These are phyloP conservation scores for Bactericera cockerelli DNA, from an alignment of 1,140 invertebrate genomes.

Conservation along the genomic window DNA sequence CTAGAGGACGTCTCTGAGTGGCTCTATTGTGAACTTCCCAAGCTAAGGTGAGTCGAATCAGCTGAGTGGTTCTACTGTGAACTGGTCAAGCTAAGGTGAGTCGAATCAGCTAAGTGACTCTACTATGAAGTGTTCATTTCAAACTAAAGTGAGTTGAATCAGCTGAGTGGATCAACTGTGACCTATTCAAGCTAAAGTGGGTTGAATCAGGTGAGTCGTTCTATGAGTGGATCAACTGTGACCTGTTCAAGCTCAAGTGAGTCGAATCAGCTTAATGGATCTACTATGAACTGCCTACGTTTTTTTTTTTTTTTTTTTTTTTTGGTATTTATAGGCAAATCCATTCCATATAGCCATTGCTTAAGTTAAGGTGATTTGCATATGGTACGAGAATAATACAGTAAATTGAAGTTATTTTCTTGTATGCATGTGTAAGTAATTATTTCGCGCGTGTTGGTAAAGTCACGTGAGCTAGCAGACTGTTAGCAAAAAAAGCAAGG, in stretches of 20 bases:
- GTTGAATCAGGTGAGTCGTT: too few relatives aligned
- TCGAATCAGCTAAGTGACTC: constrained; percentile 54
- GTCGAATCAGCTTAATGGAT: too few relatives aligned
- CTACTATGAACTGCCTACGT: constrained; percentile 53
- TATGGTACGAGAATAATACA: too few relatives aligned
- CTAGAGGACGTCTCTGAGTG: constrained; percentile 65
- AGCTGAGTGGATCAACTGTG: constrained; percentile 57
- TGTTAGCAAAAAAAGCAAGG: too few relatives aligned
- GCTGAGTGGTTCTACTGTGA: constrained; percentile 66
- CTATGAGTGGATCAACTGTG: constrained; percentile 64
- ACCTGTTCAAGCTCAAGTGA: constrained; percentile 51
- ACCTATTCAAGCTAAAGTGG: constrained; percentile 51
- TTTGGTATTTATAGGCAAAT: too few relatives aligned
- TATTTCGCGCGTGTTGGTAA: too few relatives aligned
- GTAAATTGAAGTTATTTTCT: too few relatives aligned
- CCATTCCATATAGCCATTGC: too few relatives aligned
- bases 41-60: constrained; percentile 36
- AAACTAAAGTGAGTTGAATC: constrained; percentile 55
- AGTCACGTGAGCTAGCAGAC: too few relatives aligned
- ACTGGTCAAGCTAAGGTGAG: constrained; percentile 76
- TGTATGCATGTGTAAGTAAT: too few relatives aligned
- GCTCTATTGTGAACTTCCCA: constrained; percentile 58
- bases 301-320: too few relatives aligned
- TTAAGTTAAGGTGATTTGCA: too few relatives aligned
- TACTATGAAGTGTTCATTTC: constrained; percentile 51